A percentile compares a stretch with the other conserved stretches of the same genome.
Conservation (phyloP, 2,113 vertebrate species). For the Arenaria interpres region DNA sequence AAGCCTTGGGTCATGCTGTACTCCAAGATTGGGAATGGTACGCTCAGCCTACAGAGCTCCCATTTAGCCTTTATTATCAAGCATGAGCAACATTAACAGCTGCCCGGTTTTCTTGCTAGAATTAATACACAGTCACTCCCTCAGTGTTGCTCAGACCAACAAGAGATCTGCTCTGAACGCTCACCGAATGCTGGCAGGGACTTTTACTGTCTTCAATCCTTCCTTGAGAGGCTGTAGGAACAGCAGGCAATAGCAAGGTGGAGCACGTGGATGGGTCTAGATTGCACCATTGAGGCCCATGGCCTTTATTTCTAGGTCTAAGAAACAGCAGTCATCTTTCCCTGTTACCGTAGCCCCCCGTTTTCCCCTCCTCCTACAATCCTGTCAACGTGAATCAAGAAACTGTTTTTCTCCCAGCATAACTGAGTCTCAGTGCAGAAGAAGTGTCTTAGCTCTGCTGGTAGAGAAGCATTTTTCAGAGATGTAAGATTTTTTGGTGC, state of each 20-base stretch:
- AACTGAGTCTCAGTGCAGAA: background rate
- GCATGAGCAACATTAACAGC: background rate
- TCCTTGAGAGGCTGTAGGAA: background rate
- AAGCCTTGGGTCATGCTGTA: background rate
- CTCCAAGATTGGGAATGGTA: background rate
- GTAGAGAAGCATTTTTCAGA: background rate
- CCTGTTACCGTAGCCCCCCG: background rate
- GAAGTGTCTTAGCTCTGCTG: background rate
- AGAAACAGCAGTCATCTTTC: background rate
- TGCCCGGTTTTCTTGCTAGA: background rate
- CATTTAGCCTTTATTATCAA: background rate
- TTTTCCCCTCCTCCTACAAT: background rate
- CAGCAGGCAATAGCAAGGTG: background rate
- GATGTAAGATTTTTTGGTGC: background rate
- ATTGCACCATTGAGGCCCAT: background rate
- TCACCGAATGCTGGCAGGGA: background rate
- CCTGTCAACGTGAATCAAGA: background rate
- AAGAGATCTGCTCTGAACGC: background rate
- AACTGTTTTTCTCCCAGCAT: background rate
- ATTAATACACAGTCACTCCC: background rate
- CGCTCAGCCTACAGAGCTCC: background rate
- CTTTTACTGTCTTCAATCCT: background rate
- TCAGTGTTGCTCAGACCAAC: background rate
- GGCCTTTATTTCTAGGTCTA: background rate
- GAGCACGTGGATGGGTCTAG: background rate